Evolutionary conservation across 2,797 vertebrate genomes (phyloP), one percentile per base, ranked within the genome.

Genomic region (Schizopygopsis pylzovi): DNA sequence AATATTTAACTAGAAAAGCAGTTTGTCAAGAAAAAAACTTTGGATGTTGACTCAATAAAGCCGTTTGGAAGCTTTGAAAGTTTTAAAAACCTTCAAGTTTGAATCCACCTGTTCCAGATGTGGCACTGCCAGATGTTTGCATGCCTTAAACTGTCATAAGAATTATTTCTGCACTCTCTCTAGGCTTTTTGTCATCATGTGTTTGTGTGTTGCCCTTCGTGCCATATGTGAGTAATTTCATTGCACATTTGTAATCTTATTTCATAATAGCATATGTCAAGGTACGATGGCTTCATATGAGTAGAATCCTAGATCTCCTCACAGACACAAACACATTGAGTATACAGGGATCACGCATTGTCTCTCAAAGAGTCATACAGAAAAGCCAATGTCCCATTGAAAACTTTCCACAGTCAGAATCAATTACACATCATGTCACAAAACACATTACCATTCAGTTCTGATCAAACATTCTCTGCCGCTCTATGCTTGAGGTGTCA

Each of bases 101-200:
- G n/a, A 63, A 56, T 3, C 41, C 56, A 83, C 61, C 39, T 83
- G 71, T 39, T 63, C 25, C 71, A 83, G 72, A 83, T 83, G 72
- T 83, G 72, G n/a, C 52, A 33, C 81, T 63, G 39, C 63, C 52
- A 73, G 70, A 73, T 73, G 70, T 83, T 61, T 73, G 41, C 45
- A 61, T 71, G n/a, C 52, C 75, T 61, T 73, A 72, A 56, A 83
- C 7, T 75, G 81, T 47, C 70, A 83, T 59, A 75, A 45, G 25
- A 33, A 47, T 61, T 37, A 61, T 73, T 52, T 83, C 28, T 43
- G 52, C 56, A 83, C 13, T 47, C 28, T 20, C 47, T 82, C 22
- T 25, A 52, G 20, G 54, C 33, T 6, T 25, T 41, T 16, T 82
- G 15, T 28, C 4, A 0, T 79, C 15, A 10, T 61, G 37, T 43